A percentile compares a stretch with the other conserved stretches of the same genome.
These are phyloP conservation scores for Orius insidiosus DNA, from an alignment of 1,140 invertebrate genomes.

Conservation along the genomic window DNA sequence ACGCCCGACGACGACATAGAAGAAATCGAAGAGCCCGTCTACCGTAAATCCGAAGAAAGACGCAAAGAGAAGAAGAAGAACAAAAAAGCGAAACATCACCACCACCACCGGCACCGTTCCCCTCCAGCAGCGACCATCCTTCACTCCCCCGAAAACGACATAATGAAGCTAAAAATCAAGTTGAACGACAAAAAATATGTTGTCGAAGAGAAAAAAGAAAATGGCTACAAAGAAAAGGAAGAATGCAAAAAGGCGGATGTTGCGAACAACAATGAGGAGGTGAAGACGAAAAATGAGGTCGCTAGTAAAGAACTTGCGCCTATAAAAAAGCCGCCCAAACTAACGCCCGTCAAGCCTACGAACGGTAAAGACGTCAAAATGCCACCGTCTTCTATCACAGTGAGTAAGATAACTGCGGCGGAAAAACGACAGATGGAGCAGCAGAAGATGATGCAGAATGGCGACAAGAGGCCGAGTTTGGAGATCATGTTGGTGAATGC, in stretches of 20 bases:
- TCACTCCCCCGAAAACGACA: conserved; percentile 20
- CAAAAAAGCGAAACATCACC: conserved; percentile 22
- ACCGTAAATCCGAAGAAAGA: conserved; percentile 10
- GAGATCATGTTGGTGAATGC: conserved; percentile 23
- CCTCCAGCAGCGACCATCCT: conserved; percentile 21
- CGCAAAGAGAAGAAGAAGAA: conserved; percentile 21
- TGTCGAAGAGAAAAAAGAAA: neutral
- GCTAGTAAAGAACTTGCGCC: neutral
- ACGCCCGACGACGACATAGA: conserved; percentile 4
- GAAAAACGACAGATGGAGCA: conserved; percentile 21
- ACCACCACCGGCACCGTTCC: conserved; percentile 18
- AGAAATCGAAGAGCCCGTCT: conserved; percentile 2
- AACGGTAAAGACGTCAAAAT: conserved; percentile 17
- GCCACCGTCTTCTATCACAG: conserved; percentile 21
- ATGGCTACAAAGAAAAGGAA: neutral
- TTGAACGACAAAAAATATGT: conserved; percentile 17
- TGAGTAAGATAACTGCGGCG: conserved; percentile 22
- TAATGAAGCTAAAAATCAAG: conserved; percentile 24
- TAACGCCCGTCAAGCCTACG: conserved; percentile 10
- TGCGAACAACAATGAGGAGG: conserved; percentile 1
- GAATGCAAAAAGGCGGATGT: neutral
- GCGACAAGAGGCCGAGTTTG: conserved; percentile 20
- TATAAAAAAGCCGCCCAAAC: neutral
- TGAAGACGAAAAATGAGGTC: neutral
- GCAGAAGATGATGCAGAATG: conserved; percentile 17